Base-by-base conservation (phyloP, 2,797 vertebrate species). In the Decapterus maruadsi region DNA sequence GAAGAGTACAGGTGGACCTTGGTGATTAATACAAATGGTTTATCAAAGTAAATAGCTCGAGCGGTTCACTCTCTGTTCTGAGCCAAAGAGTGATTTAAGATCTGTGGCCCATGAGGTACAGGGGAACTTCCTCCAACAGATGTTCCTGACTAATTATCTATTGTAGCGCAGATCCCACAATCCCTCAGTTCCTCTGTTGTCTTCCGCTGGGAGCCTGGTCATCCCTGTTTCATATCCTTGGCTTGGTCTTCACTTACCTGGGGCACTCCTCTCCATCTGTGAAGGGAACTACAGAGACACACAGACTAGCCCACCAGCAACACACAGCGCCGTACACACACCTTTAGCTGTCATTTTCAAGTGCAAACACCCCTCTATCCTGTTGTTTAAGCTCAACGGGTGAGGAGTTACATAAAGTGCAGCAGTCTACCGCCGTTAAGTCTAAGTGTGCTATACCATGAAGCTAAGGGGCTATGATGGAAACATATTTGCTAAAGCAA, bases 71-170 rank as follows among this genome's bases (percentile, higher is more conserved):
- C 56, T 85, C 72, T 46, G 58, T 73, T 84, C 70, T 1, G 60
- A 90, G 81, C 80, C 90, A 84, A 77, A 78, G 84, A 91, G 72
- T 92, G 87, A 93, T 91, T 91, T 90, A 90, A 92, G 90, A 93
- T 89, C 80, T 65, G 65, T 57, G 74, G 80, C 88, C 88, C 82
- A 74, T 45, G 83, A 91, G 93, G 81, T 87, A 54, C 74, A 45
- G 31, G 66, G 73, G 83, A 87, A 89, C 86, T 82, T 93, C 91
- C 89, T 92, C 87, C 82, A 89, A 74, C 95, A 95, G 95, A 95
- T 96, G 95, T 93, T 92, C 87, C 81, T 82, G 81, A 92, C 95
- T 95, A 96, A 95, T 95, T 93, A 95, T 94, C 92, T 91, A 90
- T 93, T 94, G 93, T 95, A 90, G 85, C 87, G 57, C 80, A 82